A percentile compares a stretch with the other conserved stretches of the same genome.
Conservation (phyloP, 92 coral and sea anemone genomes). For the Palythoa caribaeorum region DNA sequence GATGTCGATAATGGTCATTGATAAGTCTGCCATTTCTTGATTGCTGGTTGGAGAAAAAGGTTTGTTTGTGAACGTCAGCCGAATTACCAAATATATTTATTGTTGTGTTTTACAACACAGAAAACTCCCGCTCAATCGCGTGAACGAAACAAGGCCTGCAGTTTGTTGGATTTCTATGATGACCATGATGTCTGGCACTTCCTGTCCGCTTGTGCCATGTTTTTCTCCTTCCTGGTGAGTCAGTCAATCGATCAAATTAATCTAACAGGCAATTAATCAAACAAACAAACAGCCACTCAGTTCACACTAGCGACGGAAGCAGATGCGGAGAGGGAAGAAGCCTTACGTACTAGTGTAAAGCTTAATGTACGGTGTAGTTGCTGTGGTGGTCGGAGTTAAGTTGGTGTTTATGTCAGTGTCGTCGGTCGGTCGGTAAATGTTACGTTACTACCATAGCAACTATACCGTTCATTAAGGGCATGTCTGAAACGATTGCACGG, state of each 20-base stretch:
- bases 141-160: conserved; percentile 86
- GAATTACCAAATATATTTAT: background rate
- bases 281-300: background rate
- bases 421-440: too few species aligned
- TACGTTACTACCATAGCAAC: too few species aligned
- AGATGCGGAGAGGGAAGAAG: too few species aligned
- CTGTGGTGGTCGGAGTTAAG: too few species aligned
- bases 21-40: too few species aligned
- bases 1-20: too few species aligned
- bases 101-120: conserved; percentile 50
- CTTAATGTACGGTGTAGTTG: too few species aligned
- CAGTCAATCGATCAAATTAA: background rate
- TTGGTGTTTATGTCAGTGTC: too few species aligned
- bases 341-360: too few species aligned
- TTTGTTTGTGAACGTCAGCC: background rate
- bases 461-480: too few species aligned
- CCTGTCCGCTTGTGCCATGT: conserved; percentile 91
- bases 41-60: background rate
- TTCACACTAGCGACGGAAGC: too few species aligned
- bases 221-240: conserved; percentile 93
- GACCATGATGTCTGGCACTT: conserved; percentile 98
- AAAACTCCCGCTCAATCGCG: conserved; percentile 94
- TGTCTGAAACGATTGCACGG: too few species aligned
- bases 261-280: background rate
- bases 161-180: conserved; percentile 87